Base-by-base conservation (phyloP, 2,888 invertebrate species). In the Pheosia gnoma region DNA sequence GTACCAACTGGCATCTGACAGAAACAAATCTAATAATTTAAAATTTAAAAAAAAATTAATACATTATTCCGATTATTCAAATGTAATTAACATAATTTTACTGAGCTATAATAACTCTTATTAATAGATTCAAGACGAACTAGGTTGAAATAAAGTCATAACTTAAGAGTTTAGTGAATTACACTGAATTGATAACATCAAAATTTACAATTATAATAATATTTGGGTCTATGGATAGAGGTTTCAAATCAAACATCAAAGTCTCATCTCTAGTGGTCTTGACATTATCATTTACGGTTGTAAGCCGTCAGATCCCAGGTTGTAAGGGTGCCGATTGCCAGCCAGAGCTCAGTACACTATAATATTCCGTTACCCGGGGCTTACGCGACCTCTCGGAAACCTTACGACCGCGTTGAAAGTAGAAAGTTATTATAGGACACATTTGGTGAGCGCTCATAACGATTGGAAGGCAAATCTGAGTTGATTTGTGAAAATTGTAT, bases 341-440 rank as follows among this genome's bases (percentile, higher is more conserved):
- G 25, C 25, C 37, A 11, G 56, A 41, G 41, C 25, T 41, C 13
- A 25, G 10, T n/a, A 8, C 39, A 56, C 56, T 39, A 41, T 56
- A 56, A 56, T 56, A 56, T 56, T 56, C 56, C 6, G 41, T 39
- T 41, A 41, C 56, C 56, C 41, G 13, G 6, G 56, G 56, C 56
- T 10, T 54, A 39, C 3, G 25, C 39, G 56, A 56, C 41, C 41
- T 25, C 41, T 56, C 53, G n/a, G 53, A 41, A 39, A 41, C 41
- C 3, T 41, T 9, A 41, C 8, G n/a, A 4, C 38, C 39, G 4
- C n/a, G 41, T 43, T 59, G 43, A 54, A 59, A 59, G 59, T 38
- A 25, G 25, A 6, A 37, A 53, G 41, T 59, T 45, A 41, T 54
- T 59, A 37, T 45, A 54, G 41, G 51, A 39, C 13, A 49, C 52